A percentile compares a stretch with the other conserved stretches of the same genome.
These are phyloP conservation scores for Mastomys coucha DNA, from an alignment of 2,113 vertebrate species.

Conservation along the genomic window DNA sequence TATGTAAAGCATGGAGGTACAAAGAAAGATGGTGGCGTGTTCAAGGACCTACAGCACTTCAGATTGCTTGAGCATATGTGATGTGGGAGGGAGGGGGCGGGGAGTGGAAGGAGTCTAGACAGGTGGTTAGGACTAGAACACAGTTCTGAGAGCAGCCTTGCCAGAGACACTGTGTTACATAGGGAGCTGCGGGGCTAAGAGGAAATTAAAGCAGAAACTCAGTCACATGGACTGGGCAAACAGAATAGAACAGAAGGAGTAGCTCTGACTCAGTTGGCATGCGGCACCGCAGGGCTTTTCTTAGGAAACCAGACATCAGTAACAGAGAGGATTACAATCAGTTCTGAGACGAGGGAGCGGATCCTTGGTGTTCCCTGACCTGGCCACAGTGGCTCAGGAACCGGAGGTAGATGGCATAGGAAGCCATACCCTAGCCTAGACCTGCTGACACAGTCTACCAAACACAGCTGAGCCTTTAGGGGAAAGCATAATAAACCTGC, in stretches of 20 bases:
- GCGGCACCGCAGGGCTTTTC: slow-evolving; percentile 2
- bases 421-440: background rate
- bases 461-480: background rate
- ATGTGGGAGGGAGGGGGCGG: slow-evolving; percentile 3
- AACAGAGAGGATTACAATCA: background rate
- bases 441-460: background rate
- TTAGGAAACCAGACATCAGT: slow-evolving; percentile 19
- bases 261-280: slow-evolving; percentile 1
- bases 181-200: slow-evolving; percentile 9
- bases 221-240: slow-evolving; percentile 14
- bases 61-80: background rate
- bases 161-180: slow-evolving; percentile 56
- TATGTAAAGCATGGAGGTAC: background rate
- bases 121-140: slow-evolving; percentile 51
- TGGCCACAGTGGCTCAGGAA: background rate
- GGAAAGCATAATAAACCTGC: background rate
- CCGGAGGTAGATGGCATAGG: background rate
- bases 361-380: background rate
- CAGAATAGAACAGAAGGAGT: background rate
- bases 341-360: background rate
- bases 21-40: background rate
- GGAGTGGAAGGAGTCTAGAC: slow-evolving; percentile 21
- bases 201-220: slow-evolving; percentile 51
- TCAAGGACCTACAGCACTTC: background rate
- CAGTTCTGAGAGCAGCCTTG: slow-evolving; percentile 50